Percentiles rank a stretch among this genome's conserved stretches.
phyloP scores from a whole-genome alignment of 2,797 vertebrate species.

The Pangasius sanitwongsei region DNA sequence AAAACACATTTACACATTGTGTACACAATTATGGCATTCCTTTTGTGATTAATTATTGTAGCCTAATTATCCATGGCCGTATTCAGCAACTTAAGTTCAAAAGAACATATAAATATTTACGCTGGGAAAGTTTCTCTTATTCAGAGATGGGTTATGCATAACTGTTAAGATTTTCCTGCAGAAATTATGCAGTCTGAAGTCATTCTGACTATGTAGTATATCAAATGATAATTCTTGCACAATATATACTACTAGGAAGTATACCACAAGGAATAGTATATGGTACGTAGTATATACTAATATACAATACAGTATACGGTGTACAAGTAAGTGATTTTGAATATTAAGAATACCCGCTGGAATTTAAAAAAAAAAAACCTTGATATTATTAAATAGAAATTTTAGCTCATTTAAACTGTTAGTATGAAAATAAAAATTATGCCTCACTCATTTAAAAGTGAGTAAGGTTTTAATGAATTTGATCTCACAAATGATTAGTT shows the following conservation, averaged over 20 bases:
- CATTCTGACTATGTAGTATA: background rate
- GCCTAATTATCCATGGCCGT: background rate
- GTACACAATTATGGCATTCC: background rate
- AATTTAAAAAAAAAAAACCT: too few species aligned
- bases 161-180: background rate
- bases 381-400: background rate
- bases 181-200: background rate
- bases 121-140: too few species aligned
- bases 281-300: background rate
- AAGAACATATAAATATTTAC: background rate
- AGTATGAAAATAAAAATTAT: background rate
- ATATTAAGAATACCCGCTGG: background rate
- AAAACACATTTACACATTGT: too few species aligned
- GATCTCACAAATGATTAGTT: background rate
- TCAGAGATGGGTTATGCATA: background rate
- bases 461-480: background rate
- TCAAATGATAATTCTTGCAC: background rate
- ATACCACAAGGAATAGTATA: background rate
- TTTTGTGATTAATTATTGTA: background rate
- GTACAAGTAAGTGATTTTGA: background rate
- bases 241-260: background rate
- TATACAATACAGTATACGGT: background rate
- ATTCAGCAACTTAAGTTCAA: background rate
- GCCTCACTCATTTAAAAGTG: background rate
- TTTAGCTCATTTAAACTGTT: background rate